These are phyloP conservation scores for Brachionus plicatilis DNA, from an alignment of 1,140 invertebrate species.

Conservation along the genomic window DNA sequence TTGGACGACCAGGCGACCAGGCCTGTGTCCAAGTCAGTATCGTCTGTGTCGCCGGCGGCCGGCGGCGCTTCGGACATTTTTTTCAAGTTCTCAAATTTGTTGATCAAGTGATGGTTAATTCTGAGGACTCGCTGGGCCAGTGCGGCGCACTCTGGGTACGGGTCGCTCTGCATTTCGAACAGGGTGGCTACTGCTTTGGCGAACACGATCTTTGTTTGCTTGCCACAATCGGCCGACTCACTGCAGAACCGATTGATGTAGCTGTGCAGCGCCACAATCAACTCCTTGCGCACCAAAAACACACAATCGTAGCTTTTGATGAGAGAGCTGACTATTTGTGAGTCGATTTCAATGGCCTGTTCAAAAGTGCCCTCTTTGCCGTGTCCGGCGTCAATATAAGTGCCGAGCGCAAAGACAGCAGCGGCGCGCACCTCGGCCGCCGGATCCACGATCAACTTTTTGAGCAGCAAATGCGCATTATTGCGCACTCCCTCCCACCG, in stretches of 20 bases:
- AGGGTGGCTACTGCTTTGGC: neutral
- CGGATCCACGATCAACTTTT: neutral
- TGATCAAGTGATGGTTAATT: neutral
- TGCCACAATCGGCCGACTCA: neutral
- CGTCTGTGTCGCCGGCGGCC: neutral
- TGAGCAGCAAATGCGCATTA: neutral
- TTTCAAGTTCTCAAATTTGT: neutral
- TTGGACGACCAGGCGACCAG: neutral
- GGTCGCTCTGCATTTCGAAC: constrained; percentile 6
- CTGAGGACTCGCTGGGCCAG: neutral
- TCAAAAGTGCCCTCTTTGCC: constrained; percentile 10
- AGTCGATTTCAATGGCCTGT: neutral
- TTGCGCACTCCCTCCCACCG: constrained; percentile 7
- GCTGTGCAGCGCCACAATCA: neutral
- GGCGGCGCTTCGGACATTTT: neutral
- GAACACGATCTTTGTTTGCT: constrained; percentile 7
- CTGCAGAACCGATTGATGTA: neutral
- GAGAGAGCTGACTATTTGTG: neutral
- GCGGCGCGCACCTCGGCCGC: constrained; percentile 19
- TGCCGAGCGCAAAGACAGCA: constrained; percentile 8
- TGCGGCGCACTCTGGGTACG: neutral
- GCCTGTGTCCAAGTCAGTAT: neutral
- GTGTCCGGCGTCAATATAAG: neutral
- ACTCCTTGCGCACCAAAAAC: neutral
- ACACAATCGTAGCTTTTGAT: constrained; percentile 21